phyloP scores from a whole-genome alignment of 1,140 invertebrate genomes.

The Amphibalanus amphitrite region DNA sequence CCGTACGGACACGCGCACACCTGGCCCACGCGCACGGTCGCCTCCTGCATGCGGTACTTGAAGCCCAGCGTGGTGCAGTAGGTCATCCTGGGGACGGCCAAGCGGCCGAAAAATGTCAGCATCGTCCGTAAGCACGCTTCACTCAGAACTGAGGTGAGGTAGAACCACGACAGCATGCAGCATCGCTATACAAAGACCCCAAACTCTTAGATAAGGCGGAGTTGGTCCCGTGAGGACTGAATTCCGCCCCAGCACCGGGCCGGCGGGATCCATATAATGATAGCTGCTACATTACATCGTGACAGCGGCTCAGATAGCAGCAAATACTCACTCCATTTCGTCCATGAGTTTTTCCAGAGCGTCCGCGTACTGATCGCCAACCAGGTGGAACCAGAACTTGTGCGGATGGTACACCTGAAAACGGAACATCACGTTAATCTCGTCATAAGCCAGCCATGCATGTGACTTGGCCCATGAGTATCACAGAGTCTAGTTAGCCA shows the following conservation, averaged over 20 bases:
- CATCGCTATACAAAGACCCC: neutral
- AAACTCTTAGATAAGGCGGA: neutral
- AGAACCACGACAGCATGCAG: neutral
- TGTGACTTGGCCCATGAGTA: no score
- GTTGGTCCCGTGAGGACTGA: neutral
- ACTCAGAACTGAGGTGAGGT: no score
- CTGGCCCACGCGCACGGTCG: neutral
- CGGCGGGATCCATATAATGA: neutral
- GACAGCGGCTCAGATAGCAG: neutral
- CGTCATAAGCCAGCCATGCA: no score
- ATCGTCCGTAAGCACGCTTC: no score
- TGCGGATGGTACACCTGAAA: neutral
- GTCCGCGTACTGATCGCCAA: neutral
- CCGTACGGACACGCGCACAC: neutral
- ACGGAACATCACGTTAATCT: neutral
- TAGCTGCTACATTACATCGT: neutral
- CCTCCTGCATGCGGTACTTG: slow-evolving; percentile 3
- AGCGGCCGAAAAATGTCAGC: no score
- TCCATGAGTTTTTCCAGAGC: neutral
- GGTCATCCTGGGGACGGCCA: neutral
- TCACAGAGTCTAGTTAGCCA: no score
- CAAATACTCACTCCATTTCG: neutral
- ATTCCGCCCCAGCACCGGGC: neutral
- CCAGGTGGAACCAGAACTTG: slow-evolving; percentile 1
- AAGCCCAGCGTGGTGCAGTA: neutral